These are phyloP conservation scores for Tortrix viridana DNA, from an alignment of 2,888 invertebrate genomes.

Conservation along the genomic window DNA sequence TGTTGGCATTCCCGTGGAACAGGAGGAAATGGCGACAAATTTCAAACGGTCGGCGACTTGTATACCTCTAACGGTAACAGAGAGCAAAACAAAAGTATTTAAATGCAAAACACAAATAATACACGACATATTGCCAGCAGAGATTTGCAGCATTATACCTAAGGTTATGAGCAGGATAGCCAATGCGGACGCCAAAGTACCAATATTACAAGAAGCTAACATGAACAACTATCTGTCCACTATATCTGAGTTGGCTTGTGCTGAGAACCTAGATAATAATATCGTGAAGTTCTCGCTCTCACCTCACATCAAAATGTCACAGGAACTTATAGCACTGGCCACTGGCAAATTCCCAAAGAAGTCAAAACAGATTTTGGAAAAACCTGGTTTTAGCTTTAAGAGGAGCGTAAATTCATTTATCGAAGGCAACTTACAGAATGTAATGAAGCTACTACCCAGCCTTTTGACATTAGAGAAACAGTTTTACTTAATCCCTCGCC, in stretches of 20 bases:
- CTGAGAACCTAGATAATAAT: slow-evolving; percentile 38
- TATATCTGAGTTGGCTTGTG: slow-evolving; percentile 48
- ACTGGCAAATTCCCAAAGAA: slow-evolving; percentile 45
- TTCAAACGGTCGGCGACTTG: slow-evolving; percentile 50
- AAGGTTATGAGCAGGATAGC: slow-evolving; percentile 58
- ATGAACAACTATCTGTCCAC: slow-evolving; percentile 49
- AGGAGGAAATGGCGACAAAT: slow-evolving; percentile 39
- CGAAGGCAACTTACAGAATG: neutral
- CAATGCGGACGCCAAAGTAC: slow-evolving; percentile 43
- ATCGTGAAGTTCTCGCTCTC: slow-evolving; percentile 34
- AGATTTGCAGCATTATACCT: slow-evolving; percentile 70
- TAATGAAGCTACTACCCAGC: neutral
- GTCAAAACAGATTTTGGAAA: slow-evolving; percentile 17
- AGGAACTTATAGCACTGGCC: slow-evolving; percentile 41
- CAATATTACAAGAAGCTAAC: slow-evolving; percentile 43
- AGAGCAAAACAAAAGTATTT: slow-evolving; percentile 57
- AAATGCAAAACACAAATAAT: slow-evolving; percentile 67
- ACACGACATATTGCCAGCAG: slow-evolving; percentile 70
- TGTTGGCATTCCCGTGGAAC: slow-evolving; percentile 53
- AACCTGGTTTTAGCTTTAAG: slow-evolving; percentile 37
- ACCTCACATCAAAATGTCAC: slow-evolving; percentile 33
- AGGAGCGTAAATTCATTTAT: neutral
- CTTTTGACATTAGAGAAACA: neutral
- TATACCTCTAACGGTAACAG: slow-evolving; percentile 51
- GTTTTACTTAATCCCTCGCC: neutral